These are phyloP conservation scores for Smittia aterrima DNA, from an alignment of 2,888 invertebrate genomes.

Conservation along the genomic window DNA sequence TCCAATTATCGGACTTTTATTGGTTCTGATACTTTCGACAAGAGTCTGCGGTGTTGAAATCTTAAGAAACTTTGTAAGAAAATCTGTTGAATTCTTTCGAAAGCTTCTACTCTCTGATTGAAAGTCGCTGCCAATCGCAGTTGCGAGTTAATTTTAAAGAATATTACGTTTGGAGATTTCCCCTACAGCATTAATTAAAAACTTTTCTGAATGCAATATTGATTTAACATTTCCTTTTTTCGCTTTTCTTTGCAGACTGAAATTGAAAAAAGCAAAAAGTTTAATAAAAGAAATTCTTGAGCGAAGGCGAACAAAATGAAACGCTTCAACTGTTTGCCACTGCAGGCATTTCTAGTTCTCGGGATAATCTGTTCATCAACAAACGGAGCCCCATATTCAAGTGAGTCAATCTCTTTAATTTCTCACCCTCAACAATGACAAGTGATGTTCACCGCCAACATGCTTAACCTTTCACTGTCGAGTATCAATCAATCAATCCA, in stretches of 20 bases:
- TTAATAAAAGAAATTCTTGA: constrained; percentile 14
- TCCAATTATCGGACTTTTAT: background rate
- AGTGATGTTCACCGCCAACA: background rate
- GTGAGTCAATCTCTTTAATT: constrained; percentile 5
- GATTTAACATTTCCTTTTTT: background rate
- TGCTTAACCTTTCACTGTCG: background rate
- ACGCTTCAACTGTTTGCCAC: constrained; percentile 10
- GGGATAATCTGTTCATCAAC: constrained; percentile 29
- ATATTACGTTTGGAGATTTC: background rate
- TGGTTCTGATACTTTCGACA: background rate
- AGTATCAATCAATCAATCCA: background rate
- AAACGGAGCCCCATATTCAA: constrained; percentile 28
- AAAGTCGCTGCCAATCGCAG: background rate
- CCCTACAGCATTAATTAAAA: constrained; percentile 27
- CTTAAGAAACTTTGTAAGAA: too few relatives aligned
- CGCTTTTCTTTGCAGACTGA: constrained; percentile 20
- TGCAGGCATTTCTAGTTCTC: constrained; percentile 24
- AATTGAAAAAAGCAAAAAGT: background rate
- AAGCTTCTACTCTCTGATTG: background rate
- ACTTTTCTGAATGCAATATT: constrained; percentile 7
- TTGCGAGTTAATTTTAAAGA: background rate
- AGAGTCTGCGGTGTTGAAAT: too few relatives aligned
- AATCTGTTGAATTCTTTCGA: too few relatives aligned
- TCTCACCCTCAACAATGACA: background rate
- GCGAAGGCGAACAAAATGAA: constrained; percentile 24